Base-by-base conservation (phyloP, 2,113 vertebrate species). In the Acrocephalus arundinaceus region DNA sequence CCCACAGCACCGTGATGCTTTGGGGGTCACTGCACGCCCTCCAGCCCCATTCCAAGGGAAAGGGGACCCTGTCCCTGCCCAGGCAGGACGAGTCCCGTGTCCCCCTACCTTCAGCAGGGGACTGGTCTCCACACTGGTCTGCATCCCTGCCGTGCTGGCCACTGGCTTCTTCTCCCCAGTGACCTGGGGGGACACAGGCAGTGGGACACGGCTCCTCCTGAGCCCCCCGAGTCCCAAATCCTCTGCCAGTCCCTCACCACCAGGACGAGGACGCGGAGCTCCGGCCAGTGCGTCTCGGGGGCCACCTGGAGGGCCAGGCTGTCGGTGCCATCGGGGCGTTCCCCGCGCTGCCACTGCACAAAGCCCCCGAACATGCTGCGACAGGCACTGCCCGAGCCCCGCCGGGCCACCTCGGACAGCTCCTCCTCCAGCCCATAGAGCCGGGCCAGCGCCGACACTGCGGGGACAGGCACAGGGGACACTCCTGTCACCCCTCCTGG, bases 331-430 rank as follows among this genome's bases (percentile, higher is more conserved):
- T 99, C 99, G 0, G 97, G 94, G 75, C 87, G 96, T 39, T 98
- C 87, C 15, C 99, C 99, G 97, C 98, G 98, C 55, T 98, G 96
- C 99, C 99, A 99, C 97, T 99, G 98, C 89, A 99, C 99, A 6
- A 99, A 99, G 63, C 99, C 99, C 0, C 99, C 99, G 5, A 98
- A 94, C 96, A 99, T 98, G 93, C 99, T 99, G 46, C 99, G 98
- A 57, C 99, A 99, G 28, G 99, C 99, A 0, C 99, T 99, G 88
- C 99, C 99, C 0, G 99, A 99, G 37, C 99, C 99, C 43, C 98
- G 98, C n/a, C 99, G 98, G 0, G 99, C 99, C 91, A 99, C 98
- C 78, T 97, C 98, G 0, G 99, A 99, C 95, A 99, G 96, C 93
- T 99, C 99, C 0, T 98, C 98, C 61, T 99, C 98, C 23, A 99